Conservation (phyloP, 2,797 vertebrate species). For the Sus cebifrons region DNA sequence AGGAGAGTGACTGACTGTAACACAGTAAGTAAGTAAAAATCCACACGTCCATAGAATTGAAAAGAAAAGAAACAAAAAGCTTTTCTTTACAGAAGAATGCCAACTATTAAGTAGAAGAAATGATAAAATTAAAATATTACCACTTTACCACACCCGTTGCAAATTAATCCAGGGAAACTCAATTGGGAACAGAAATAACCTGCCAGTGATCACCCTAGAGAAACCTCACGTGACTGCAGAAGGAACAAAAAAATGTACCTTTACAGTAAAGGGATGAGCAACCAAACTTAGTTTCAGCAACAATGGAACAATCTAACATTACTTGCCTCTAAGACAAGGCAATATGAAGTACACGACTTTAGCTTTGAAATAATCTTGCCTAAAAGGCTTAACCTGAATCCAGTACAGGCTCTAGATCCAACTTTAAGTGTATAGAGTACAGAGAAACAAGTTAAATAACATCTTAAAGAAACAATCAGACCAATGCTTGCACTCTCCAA, state of each 20-base stretch:
- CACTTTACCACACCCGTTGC: neutral
- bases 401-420: neutral
- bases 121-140: neutral
- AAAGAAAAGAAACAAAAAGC: neutral
- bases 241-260: neutral
- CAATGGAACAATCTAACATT: neutral
- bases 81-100: slow-evolving; percentile 9
- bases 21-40: slow-evolving; percentile 28
- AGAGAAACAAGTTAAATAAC: neutral
- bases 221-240: neutral
- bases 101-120: neutral
- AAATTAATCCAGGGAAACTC: slow-evolving; percentile 29
- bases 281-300: neutral
- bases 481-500: neutral
- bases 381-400: neutral
- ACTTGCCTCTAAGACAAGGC: neutral
- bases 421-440: neutral
- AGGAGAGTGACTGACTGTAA: neutral
- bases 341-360: neutral
- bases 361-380: neutral
- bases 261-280: neutral
- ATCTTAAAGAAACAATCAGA: neutral
- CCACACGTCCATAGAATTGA: neutral
- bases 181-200: neutral
- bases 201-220: neutral